These are phyloP conservation scores for Spondyliosoma cantharus DNA, from an alignment of 2,797 vertebrate species.

Conservation along the genomic window DNA sequence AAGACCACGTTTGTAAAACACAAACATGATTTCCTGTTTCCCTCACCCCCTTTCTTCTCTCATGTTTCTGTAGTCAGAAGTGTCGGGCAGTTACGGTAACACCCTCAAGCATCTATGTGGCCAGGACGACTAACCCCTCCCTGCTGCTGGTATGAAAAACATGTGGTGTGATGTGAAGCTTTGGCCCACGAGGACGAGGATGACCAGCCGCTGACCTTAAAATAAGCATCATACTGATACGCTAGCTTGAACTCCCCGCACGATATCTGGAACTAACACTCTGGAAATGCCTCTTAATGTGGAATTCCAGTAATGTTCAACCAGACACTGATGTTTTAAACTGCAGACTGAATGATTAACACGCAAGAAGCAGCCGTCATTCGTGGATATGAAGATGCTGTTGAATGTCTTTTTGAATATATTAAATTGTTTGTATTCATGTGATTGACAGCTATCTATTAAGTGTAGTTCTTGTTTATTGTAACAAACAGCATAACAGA, in stretches of 20 bases:
- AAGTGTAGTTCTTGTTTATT: not conserved
- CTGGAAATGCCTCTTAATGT: constrained; percentile 7
- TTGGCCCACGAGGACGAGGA: not conserved
- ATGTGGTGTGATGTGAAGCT: constrained; percentile 18
- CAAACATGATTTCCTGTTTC: not conserved
- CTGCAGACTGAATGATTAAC: constrained; percentile 1
- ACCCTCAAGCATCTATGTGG: constrained; percentile 80
- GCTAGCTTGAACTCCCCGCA: not conserved
- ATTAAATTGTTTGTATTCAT: constrained; percentile 12
- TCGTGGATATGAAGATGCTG: not conserved
- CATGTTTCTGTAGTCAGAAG: constrained; percentile 77
- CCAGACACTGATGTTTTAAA: not conserved
- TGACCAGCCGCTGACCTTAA: constrained; percentile 1
- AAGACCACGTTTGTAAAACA: not conserved
- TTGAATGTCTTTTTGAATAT: constrained; percentile 20
- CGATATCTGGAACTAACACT: constrained; percentile 17
- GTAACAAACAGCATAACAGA: not conserved
- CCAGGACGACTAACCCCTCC: constrained; percentile 69
- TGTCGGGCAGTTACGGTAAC: constrained; percentile 73
- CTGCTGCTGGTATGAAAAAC: constrained; percentile 27
- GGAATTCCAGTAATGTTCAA: constrained; percentile 39
- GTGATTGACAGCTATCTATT: not conserved
- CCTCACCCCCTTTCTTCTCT: not conserved
- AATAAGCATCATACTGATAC: not conserved
- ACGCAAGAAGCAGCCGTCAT: not conserved